phyloP scores from a whole-genome alignment of 2,113 vertebrate genomes.

The Burhinus oedicnemus region DNA sequence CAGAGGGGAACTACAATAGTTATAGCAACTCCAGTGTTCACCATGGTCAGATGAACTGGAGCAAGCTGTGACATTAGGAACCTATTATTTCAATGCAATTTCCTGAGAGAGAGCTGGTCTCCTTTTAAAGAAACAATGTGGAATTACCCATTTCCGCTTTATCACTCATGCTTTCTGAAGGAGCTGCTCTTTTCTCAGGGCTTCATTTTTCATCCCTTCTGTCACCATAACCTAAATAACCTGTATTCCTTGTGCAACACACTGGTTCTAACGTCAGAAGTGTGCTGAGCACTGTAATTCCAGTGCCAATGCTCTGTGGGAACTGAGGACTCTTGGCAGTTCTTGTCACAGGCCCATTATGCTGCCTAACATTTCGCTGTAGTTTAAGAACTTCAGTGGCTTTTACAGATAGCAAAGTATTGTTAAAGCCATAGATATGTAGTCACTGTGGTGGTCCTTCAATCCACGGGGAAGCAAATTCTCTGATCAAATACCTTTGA shows the following conservation, averaged over 20 bases:
- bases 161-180: constrained; percentile 3
- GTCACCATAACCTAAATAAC: constrained; percentile 37
- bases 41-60: background rate
- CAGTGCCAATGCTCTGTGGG: constrained; percentile 10
- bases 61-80: background rate
- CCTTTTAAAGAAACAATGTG: constrained; percentile 8
- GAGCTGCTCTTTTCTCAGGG: constrained; percentile 41
- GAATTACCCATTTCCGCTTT: background rate
- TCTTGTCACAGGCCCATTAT: constrained; percentile 17
- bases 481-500: constrained; percentile 3
- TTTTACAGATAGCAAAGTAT: constrained; percentile 6
- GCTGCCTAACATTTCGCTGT: background rate
- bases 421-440: background rate
- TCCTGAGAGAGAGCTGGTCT: constrained; percentile 12
- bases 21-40: background rate
- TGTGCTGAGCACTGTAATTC: constrained; percentile 23
- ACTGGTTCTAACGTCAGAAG: background rate
- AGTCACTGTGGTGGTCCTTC: background rate
- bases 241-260: constrained; percentile 28
- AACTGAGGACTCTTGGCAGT: background rate
- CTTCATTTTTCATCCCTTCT: constrained; percentile 49
- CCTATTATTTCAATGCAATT: background rate
- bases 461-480: background rate
- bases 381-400: background rate
- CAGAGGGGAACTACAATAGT: background rate